phyloP scores from a whole-genome alignment of 2,797 vertebrate species.

The Manis pentadactyla region DNA sequence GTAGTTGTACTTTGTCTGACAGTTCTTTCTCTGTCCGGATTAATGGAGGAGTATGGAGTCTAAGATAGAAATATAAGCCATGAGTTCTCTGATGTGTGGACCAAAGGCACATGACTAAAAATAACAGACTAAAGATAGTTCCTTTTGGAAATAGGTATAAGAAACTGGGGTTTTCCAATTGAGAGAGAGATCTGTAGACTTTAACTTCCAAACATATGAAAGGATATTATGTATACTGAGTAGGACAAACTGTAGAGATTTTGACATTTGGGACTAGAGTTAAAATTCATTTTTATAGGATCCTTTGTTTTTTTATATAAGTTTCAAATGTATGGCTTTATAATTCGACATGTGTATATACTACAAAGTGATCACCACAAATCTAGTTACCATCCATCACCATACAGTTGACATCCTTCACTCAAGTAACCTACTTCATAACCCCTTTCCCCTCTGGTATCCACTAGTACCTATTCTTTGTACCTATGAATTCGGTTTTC shows the following conservation, averaged over 20 bases:
- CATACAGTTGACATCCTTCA: background rate
- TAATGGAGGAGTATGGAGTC: slow-evolving; percentile 90
- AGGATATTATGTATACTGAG: background rate
- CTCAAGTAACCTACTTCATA: background rate
- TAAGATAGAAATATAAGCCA: slow-evolving; percentile 80
- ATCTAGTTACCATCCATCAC: background rate
- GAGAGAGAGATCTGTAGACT: background rate
- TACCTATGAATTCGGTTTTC: background rate
- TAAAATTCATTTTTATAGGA: slow-evolving; percentile 43
- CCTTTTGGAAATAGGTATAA: background rate
- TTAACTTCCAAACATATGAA: slow-evolving; percentile 17
- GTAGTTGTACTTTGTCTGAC: slow-evolving; percentile 91
- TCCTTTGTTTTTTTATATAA: background rate
- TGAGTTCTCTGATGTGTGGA: slow-evolving; percentile 57
- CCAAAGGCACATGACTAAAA: background rate
- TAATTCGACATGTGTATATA: background rate
- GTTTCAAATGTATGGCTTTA: background rate
- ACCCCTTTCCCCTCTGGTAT: background rate
- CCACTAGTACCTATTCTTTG: background rate
- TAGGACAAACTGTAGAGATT: background rate
- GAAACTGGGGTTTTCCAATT: background rate
- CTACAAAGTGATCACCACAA: background rate
- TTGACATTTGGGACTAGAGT: background rate
- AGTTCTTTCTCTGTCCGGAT: slow-evolving; percentile 90
- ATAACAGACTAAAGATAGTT: background rate